phyloP scores from a whole-genome alignment of 2,113 vertebrate genomes.

The Mobula birostris region DNA sequence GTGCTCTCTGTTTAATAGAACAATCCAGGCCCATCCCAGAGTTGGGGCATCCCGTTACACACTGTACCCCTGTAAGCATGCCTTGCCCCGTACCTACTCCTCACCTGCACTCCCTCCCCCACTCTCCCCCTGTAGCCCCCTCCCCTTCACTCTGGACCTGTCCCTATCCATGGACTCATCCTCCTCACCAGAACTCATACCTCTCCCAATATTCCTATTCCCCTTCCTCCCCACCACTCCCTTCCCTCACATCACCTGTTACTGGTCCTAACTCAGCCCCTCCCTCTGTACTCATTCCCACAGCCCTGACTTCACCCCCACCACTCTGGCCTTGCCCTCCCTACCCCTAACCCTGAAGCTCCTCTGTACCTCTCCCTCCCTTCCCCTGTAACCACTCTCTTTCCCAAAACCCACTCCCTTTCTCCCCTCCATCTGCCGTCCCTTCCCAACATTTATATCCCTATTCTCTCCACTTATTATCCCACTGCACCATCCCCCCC shows the following conservation, averaged over 20 bases:
- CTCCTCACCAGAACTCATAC: neutral
- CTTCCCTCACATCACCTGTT: neutral
- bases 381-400: too few relatives aligned
- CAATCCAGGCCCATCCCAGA: neutral
- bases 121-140: too few relatives aligned
- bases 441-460: neutral
- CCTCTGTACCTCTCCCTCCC: too few relatives aligned
- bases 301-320: neutral
- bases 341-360: neutral
- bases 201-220: neutral
- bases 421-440: neutral
- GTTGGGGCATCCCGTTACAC: neutral
- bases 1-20: neutral
- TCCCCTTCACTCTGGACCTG: neutral
- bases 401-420: neutral
- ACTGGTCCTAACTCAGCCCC: too few relatives aligned
- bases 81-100: neutral
- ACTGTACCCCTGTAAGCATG: neutral
- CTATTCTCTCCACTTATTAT: too few relatives aligned
- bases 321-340: neutral
- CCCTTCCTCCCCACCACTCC: too few relatives aligned
- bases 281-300: neutral
- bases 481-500: too few relatives aligned
- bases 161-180: neutral
- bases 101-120: neutral